A percentile compares a stretch with the other conserved stretches of the same genome.
Evolutionary conservation across 2,888 invertebrate species (phyloP).

Genomic region (Biston stratarius): DNA sequence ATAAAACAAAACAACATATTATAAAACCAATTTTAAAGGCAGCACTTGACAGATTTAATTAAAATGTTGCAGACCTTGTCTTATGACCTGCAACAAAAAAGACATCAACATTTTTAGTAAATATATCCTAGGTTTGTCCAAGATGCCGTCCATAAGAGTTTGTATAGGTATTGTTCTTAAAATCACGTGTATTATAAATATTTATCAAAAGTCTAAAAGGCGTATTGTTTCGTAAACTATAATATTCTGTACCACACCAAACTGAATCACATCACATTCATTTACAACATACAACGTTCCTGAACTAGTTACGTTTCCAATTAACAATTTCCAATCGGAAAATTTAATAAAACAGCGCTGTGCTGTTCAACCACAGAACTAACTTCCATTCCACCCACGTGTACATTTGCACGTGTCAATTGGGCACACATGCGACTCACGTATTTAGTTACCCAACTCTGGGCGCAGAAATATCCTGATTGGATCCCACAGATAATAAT

Average conservation of each 20-base stretch:
- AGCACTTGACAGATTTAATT: too few relatives aligned
- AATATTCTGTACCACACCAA: not conserved
- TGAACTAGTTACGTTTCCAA: conserved; percentile 18
- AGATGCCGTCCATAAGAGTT: too few relatives aligned
- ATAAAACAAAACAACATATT: too few relatives aligned
- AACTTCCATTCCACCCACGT: conserved; percentile 71
- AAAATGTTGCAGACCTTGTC: too few relatives aligned
- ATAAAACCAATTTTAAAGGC: too few relatives aligned
- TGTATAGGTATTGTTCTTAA: too few relatives aligned
- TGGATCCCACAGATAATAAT: conserved; percentile 59
- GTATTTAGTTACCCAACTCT: conserved; percentile 77
- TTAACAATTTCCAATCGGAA: conserved; percentile 41
- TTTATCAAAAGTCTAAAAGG: too few relatives aligned
- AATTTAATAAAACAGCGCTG: conserved; percentile 46
- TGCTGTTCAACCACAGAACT: conserved; percentile 37
- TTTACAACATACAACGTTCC: not conserved
- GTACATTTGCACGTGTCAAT: conserved; percentile 72
- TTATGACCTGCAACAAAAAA: too few relatives aligned
- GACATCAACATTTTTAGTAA: too few relatives aligned
- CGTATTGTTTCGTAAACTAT: too few relatives aligned
- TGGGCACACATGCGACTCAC: conserved; percentile 74
- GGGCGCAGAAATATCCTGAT: conserved; percentile 60
- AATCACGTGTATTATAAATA: too few relatives aligned
- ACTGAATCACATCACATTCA: not conserved
- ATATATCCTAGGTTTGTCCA: too few relatives aligned